Percentiles rank a stretch among this genome's conserved stretches.
Evolutionary conservation across 2,888 invertebrate species (phyloP).

Genomic region (Ptychoptera albimana): DNA sequence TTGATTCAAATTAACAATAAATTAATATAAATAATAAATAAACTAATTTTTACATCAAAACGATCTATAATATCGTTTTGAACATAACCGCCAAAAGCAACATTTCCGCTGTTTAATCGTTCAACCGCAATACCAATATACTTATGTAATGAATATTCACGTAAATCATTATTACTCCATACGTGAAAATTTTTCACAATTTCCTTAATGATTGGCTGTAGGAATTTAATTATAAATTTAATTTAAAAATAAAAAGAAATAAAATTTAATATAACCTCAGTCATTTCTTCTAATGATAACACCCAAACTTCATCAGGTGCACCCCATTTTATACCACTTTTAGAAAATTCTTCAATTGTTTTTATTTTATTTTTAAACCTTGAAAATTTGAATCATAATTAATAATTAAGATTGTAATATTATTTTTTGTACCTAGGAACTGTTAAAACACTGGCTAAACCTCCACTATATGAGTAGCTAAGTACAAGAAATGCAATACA

Average conservation of each 20-base stretch:
- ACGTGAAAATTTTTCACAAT: slow-evolving; percentile 18
- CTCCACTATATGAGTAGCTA: slow-evolving; percentile 27
- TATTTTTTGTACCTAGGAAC: slow-evolving; percentile 14
- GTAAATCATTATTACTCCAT: slow-evolving; percentile 18
- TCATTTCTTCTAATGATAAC: slow-evolving; percentile 18
- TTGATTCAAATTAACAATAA: neutral
- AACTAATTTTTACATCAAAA: slow-evolving; percentile 17
- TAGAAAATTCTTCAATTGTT: slow-evolving; percentile 21
- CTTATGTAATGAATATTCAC: slow-evolving; percentile 19
- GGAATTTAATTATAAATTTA: no score
- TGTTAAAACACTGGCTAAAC: slow-evolving; percentile 24
- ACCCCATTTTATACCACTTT: slow-evolving; percentile 22
- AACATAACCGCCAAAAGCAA: slow-evolving; percentile 21
- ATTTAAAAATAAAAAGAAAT: no score
- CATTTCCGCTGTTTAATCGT: slow-evolving; percentile 19
- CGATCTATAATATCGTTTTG: slow-evolving; percentile 17
- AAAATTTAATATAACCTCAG: no score
- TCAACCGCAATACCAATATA: slow-evolving; percentile 25
- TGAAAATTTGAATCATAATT: neutral
- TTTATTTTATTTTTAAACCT: slow-evolving; percentile 17
- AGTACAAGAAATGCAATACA: no score
- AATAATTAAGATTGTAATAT: neutral
- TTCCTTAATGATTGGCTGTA: no score
- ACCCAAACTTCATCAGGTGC: slow-evolving; percentile 25
- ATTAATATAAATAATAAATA: neutral